Conservation (phyloP, 2,113 vertebrate genomes). For the Malaclemys terrapin region DNA sequence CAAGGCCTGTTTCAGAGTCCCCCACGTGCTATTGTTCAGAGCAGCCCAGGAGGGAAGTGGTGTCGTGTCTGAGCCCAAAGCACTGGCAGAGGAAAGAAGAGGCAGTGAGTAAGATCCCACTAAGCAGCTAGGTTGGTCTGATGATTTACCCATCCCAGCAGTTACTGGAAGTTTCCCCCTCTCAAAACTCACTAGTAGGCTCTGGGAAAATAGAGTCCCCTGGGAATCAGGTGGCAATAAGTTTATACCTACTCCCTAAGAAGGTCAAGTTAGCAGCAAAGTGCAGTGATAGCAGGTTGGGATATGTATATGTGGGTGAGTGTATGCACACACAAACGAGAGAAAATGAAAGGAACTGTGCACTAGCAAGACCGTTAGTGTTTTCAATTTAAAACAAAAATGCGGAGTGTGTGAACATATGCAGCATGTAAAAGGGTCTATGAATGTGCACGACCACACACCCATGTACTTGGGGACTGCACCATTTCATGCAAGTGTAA, state of each 20-base stretch:
- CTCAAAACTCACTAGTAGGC: neutral
- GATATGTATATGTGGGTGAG: neutral
- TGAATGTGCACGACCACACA: neutral
- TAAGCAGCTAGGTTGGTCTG: neutral
- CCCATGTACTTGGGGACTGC: neutral
- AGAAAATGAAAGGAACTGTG: neutral
- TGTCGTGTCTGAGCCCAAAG: conserved; percentile 90
- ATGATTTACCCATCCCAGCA: neutral
- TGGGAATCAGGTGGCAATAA: neutral
- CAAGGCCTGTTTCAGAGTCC: conserved; percentile 89
- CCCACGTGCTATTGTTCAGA: conserved; percentile 88
- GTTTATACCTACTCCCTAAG: neutral
- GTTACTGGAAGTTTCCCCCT: neutral
- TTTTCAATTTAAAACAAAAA: neutral
- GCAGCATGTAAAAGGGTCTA: neutral
- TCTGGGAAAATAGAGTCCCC: neutral
- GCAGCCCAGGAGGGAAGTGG: conserved; percentile 89
- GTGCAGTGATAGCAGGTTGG: neutral
- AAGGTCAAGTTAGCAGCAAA: neutral
- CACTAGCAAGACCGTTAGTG: neutral
- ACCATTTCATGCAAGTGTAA: neutral
- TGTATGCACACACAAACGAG: neutral
- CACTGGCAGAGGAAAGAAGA: conserved; percentile 72
- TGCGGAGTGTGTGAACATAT: neutral
- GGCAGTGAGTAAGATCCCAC: neutral